Conservation (phyloP, 1,140 invertebrate genomes). For the Aradophagus sp. region DNA sequence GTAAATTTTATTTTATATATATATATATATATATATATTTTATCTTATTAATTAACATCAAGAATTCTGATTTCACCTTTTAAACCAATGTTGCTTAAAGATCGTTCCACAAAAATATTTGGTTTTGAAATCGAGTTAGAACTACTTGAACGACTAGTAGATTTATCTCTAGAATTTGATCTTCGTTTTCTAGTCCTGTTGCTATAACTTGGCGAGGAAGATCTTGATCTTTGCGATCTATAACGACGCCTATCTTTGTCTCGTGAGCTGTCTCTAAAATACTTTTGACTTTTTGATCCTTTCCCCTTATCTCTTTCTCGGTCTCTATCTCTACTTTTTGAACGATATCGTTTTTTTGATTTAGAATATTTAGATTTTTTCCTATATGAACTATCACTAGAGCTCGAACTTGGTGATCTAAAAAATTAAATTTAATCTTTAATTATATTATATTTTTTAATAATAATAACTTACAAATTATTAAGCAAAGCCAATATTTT, state of each 20-base stretch:
- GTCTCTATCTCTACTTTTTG: conserved; percentile 66
- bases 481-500: neutral
- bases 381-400: conserved; percentile 67
- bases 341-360: conserved; percentile 64
- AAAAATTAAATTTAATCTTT: neutral
- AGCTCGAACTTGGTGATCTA: conserved; percentile 69
- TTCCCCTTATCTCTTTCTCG: conserved; percentile 63
- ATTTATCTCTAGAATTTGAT: conserved; percentile 71
- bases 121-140: conserved; percentile 68
- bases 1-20: neutral
- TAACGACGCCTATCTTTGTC: conserved; percentile 66
- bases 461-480: neutral
- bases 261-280: conserved; percentile 64
- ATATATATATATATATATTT: neutral
- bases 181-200: conserved; percentile 61
- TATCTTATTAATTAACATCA: too few relatives aligned
- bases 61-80: conserved; percentile 60
- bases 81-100: conserved; percentile 34
- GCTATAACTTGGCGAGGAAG: conserved; percentile 63
- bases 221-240: conserved; percentile 63
- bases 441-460: neutral
- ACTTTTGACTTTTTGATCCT: conserved; percentile 63
- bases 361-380: conserved; percentile 67
- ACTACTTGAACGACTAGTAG: conserved; percentile 70
- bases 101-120: conserved; percentile 56